Conservation (phyloP, 2,113 vertebrate species). For the Zosterops hypoxanthus region DNA sequence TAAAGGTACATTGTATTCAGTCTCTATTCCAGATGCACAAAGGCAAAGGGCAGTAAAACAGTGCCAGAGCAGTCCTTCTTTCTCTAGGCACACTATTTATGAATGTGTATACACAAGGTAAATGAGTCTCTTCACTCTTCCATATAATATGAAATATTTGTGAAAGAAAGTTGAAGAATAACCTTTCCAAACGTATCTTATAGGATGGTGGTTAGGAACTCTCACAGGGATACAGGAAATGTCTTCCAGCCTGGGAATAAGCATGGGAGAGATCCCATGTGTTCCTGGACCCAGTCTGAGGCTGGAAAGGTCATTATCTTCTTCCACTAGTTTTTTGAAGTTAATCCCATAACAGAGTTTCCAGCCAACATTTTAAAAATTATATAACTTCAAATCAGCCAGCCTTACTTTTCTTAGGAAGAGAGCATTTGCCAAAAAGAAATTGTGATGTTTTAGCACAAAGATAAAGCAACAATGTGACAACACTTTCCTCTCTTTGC, state of each 20-base stretch:
- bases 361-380: neutral
- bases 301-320: neutral
- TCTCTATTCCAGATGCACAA: neutral
- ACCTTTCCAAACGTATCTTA: neutral
- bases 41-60: neutral
- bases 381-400: neutral
- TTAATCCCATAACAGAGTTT: neutral
- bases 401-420: neutral
- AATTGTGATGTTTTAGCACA: neutral
- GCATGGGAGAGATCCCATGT: neutral
- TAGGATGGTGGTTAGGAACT: neutral
- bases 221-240: rapidly evolving
- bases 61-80: neutral
- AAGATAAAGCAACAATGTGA: neutral
- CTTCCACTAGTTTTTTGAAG: neutral
- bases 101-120: neutral
- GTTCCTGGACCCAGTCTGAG: neutral
- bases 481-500: neutral
- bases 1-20: neutral
- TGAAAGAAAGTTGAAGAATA: neutral
- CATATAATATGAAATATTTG: neutral
- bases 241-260: neutral
- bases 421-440: neutral
- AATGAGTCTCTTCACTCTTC: neutral
- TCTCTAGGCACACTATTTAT: neutral